Evolutionary conservation across 2,888 invertebrate genomes (phyloP).

Genomic region (Aquatica leii): DNA sequence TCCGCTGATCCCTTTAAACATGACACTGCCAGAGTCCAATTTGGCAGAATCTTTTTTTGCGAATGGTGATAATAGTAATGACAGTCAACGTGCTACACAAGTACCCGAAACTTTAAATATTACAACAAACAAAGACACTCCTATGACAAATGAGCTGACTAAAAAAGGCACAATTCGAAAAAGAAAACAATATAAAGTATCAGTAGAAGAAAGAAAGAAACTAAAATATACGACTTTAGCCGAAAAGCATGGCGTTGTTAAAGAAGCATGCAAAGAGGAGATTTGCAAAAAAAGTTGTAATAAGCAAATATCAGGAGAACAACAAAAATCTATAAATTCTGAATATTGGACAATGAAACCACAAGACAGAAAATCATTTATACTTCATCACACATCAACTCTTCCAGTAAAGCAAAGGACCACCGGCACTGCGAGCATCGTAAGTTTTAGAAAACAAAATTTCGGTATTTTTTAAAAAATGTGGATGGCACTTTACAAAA

Average conservation of each 20-base stretch:
- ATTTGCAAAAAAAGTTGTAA: conserved; percentile 7
- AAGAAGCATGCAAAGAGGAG: background rate
- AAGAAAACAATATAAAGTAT: too few relatives aligned
- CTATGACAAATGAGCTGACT: too few relatives aligned
- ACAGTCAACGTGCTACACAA: too few relatives aligned
- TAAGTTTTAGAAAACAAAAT: background rate
- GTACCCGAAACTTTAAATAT: too few relatives aligned
- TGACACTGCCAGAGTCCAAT: too few relatives aligned
- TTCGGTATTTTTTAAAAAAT: background rate
- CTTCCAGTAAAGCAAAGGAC: conserved; percentile 12
- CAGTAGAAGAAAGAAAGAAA: too few relatives aligned
- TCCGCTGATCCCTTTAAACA: background rate
- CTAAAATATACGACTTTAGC: too few relatives aligned
- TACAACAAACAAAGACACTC: too few relatives aligned
- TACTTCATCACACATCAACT: conserved; percentile 10
- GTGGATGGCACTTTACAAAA: conserved; percentile 2
- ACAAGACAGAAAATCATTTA: conserved; percentile 14
- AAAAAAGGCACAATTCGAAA: too few relatives aligned
- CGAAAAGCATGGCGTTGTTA: too few relatives aligned
- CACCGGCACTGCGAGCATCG: background rate
- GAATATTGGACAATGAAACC: conserved; percentile 15
- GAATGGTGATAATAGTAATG: too few relatives aligned
- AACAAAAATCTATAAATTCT: conserved; percentile 13
- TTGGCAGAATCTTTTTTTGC: too few relatives aligned
- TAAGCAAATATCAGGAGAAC: conserved; percentile 12